Evolutionary conservation across 1,140 invertebrate genomes (phyloP).

Genomic region (Drosophila ogumai): DNA sequence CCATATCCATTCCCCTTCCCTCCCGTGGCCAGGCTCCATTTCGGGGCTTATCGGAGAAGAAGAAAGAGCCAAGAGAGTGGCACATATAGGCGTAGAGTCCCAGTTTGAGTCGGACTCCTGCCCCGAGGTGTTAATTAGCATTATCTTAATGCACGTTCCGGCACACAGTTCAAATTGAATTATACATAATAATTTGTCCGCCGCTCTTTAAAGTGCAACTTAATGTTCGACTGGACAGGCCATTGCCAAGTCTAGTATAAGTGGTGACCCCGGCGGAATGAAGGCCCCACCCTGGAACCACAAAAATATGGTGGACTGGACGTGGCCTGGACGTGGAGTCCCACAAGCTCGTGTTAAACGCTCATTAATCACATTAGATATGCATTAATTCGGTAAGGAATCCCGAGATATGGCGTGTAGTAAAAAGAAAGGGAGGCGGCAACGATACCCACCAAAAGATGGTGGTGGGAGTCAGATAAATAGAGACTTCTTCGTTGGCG

Average conservation of each 20-base stretch:
- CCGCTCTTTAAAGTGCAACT: conserved; percentile 79
- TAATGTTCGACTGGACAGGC: conserved; percentile 59
- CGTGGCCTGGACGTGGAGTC: not conserved
- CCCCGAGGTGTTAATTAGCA: conserved; percentile 78
- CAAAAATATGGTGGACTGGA: not conserved
- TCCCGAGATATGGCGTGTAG: conserved; percentile 14
- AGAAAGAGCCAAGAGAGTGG: conserved; percentile 20
- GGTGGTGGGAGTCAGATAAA: conserved; percentile 8
- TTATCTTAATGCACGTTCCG: conserved; percentile 83
- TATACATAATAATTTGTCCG: conserved; percentile 83
- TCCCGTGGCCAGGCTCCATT: conserved; percentile 16
- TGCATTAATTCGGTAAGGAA: conserved; percentile 70
- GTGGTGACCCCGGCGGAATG: conserved; percentile 22
- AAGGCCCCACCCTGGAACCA: conserved; percentile 27
- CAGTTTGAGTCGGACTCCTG: conserved; percentile 6
- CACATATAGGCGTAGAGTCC: no score
- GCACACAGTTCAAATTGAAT: conserved; percentile 83
- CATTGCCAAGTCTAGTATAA: conserved; percentile 14
- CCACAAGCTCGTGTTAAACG: conserved; percentile 74
- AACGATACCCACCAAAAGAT: no score
- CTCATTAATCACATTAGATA: conserved; percentile 81
- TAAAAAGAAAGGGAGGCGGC: not conserved
- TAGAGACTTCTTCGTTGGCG: conserved; percentile 3
- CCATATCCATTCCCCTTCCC: not conserved
- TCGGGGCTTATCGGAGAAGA: conserved; percentile 38